Conservation (phyloP, 2,113 vertebrate genomes). For the Calyptommatus sinebrachiatus region DNA sequence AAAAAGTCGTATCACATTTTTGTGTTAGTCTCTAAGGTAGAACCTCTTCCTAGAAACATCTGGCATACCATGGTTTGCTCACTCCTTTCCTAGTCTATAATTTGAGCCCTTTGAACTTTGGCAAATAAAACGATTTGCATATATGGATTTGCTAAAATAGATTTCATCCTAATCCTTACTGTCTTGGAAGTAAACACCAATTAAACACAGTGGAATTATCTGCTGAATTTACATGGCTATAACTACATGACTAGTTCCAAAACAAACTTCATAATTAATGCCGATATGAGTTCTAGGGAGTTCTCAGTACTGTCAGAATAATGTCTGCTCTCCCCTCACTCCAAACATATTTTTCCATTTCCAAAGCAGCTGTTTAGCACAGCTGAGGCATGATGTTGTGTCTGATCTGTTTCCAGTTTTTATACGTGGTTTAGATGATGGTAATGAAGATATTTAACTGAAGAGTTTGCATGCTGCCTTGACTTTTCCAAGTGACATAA, state of each 20-base stretch:
- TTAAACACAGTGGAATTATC: too few relatives aligned
- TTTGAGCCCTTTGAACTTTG: neutral
- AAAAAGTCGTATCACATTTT: too few relatives aligned
- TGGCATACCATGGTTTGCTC: too few relatives aligned
- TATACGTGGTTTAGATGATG: slow-evolving; percentile 65
- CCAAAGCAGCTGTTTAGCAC: slow-evolving; percentile 62
- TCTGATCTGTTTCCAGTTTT: slow-evolving; percentile 60
- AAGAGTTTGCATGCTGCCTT: slow-evolving; percentile 54
- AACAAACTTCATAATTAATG: neutral
- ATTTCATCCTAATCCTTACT: too few relatives aligned
- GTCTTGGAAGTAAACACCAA: too few relatives aligned
- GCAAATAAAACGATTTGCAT: neutral
- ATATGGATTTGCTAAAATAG: neutral
- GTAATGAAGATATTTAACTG: slow-evolving; percentile 65
- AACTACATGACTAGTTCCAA: neutral
- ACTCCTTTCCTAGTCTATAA: too few relatives aligned
- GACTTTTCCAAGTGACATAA: slow-evolving; percentile 63
- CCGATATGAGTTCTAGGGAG: neutral
- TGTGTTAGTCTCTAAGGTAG: too few relatives aligned
- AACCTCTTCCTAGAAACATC: too few relatives aligned
- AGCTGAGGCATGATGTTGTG: slow-evolving; percentile 63
- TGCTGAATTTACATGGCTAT: too few relatives aligned
- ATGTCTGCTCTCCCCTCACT: slow-evolving; percentile 6
- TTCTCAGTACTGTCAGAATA: neutral
- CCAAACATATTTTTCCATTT: slow-evolving; percentile 59